Conservation (phyloP, 2,888 invertebrate genomes). For the Alitta virens region DNA sequence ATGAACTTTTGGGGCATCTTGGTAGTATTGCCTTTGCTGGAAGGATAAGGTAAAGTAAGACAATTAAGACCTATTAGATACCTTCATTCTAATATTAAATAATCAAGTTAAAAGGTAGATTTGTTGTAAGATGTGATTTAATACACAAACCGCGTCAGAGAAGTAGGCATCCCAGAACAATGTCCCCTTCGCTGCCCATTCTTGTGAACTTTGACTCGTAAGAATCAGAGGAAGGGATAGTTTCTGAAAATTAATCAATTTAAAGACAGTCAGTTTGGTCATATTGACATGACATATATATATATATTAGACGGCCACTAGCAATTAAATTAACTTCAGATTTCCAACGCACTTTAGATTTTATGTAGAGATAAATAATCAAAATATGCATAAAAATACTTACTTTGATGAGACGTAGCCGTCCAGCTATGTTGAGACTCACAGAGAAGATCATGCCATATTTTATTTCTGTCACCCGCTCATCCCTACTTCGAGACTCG, state of each 20-base stretch:
- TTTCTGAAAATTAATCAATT: conserved; percentile 17
- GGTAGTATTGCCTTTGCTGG: too few relatives aligned
- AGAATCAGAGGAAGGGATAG: conserved; percentile 26
- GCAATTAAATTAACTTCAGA: too few relatives aligned
- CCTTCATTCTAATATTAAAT: not conserved
- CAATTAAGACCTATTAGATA: not conserved
- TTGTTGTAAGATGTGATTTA: not conserved
- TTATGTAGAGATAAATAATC: too few relatives aligned
- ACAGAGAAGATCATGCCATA: conserved; percentile 25
- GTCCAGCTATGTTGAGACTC: conserved; percentile 14
- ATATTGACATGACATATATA: too few relatives aligned
- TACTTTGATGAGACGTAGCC: conserved; percentile 17
- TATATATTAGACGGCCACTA: too few relatives aligned
- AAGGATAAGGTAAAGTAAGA: not conserved
- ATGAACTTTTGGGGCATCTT: conserved; percentile 6
- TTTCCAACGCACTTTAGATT: too few relatives aligned
- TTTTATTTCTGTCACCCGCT: conserved; percentile 26
- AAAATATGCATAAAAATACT: too few relatives aligned
- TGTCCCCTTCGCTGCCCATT: conserved; percentile 27
- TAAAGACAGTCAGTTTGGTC: too few relatives aligned
- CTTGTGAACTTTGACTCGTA: conserved; percentile 28
- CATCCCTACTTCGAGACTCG: conserved; percentile 19
- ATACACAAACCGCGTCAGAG: conserved; percentile 12
- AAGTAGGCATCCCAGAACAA: conserved; percentile 31
- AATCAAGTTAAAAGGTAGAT: too few relatives aligned